Evolutionary conservation across 2,888 invertebrate genomes (phyloP), one percentile per base, ranked within the genome.

Genomic region (Osedax fenrisi): DNA sequence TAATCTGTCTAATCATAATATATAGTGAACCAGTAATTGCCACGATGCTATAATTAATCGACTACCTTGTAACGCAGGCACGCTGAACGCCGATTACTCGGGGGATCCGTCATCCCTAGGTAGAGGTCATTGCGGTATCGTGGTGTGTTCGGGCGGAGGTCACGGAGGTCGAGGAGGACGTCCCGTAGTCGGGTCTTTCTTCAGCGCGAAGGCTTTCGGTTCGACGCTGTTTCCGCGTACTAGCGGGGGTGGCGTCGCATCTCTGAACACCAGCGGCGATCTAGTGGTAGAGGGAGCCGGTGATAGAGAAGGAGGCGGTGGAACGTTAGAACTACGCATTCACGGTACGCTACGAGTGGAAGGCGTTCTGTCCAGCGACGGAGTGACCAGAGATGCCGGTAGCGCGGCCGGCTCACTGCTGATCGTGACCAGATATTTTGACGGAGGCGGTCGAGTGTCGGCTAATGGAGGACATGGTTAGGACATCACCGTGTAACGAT

Each of bases 151-250:
- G 3, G 81, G 81, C 22, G 81, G 78, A 3, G 81, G 79, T 24
- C 80, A 81, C 69, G 81, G 80, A 5, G 81, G 81, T n/a, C 76
- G 80, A 22, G 81, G 81, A 56, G 80, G 80, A 1, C 70, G 79
- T 64, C 76, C 80, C 23, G 72, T 56, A 3, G 75, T 73, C n/a
- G 80, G 80, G 3, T 79, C 78, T 73, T 78, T 72, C 71, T 79
- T 41, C 10, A 10, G 80, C 2, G 79, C 78, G 5, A 70, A 69
- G 26, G 78, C 79, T 26, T 80, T 80, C 76, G 80, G 78, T 74
- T 81, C 81, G n/a, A 69, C 78, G 17, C 41, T 41, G 41, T 17
- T 41, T 41, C 41, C 41, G 10, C 5, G 41, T 10, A 41, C 41
- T 41, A 41, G 41, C 41, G 41, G 41, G 17, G 41, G 41, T 17